These are phyloP conservation scores for Botia almorhae DNA, from an alignment of 2,797 vertebrate species.

Conservation along the genomic window DNA sequence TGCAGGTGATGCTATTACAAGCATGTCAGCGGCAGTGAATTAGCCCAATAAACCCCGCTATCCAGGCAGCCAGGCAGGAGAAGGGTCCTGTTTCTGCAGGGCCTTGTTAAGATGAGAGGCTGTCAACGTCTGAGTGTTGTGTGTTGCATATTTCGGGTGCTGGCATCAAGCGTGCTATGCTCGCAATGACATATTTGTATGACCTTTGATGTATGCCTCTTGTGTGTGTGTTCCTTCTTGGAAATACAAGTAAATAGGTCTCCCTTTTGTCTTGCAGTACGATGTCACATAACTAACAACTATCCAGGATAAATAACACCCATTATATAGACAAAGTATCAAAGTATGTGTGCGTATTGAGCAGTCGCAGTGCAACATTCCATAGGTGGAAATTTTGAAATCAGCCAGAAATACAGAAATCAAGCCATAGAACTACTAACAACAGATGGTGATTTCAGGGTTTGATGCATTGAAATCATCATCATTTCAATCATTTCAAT, in stretches of 20 bases:
- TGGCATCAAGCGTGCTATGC: conserved; percentile 41
- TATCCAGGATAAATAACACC: conserved; percentile 45
- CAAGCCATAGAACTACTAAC: no score
- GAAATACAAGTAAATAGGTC: conserved; percentile 38
- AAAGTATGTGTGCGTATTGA: conserved; percentile 25
- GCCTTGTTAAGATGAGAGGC: conserved; percentile 63
- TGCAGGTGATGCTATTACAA: conserved; percentile 62
- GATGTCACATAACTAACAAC: conserved; percentile 40
- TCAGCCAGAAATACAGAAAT: no score
- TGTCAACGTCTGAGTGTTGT: conserved; percentile 47
- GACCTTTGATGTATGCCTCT: conserved; percentile 39
- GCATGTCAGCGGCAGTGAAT: conserved; percentile 58
- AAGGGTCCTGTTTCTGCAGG: conserved; percentile 57
- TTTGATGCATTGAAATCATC: no score
- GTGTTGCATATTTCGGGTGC: conserved; percentile 54
- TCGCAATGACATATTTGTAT: conserved; percentile 55
- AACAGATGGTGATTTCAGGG: no score
- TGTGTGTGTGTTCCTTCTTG: conserved; percentile 28
- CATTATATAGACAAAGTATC: conserved; percentile 35
- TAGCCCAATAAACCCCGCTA: conserved; percentile 60
- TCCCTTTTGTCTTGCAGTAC: conserved; percentile 43
- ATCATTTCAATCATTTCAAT: no score
- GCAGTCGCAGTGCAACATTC: not conserved
- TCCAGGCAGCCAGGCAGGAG: conserved; percentile 53
- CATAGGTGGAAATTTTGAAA: no score